Evolutionary conservation across 2,888 invertebrate genomes (phyloP), one percentile per base, ranked within the genome.

Genomic region (Drosophila sordidula): DNA sequence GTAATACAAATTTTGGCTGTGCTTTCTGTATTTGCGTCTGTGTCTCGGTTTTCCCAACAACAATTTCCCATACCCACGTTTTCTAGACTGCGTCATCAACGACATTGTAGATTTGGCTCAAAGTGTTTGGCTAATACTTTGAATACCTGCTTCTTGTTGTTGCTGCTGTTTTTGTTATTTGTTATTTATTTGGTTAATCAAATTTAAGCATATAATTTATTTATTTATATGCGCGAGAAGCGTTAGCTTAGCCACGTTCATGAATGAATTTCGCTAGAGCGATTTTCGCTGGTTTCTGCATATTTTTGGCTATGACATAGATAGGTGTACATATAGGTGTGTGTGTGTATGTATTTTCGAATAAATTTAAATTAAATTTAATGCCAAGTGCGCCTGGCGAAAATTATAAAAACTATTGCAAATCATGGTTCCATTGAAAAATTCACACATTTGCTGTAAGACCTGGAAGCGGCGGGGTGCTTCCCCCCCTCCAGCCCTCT

Each of bases 251-350:
- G 50, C 45, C 51, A 58, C 58, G 75, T 75, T 82, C 87, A 82
- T 82, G 81, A 82, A 82, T 82, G 81, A 82, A 82, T 71, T 66
- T 63, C 22, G 54, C 45, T 25, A 6, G 34, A 44, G 25, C 45
- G 41, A 18, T 45, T 42, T 72, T 41, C 46, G 61, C 41, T 52
- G 29, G 29, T 29, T 42, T 51, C 25, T 44, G 32, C 42, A 75
- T 85, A 84, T 85, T 87, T 83, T 83, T 77, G 77, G 81, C 83
- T 86, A 88, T 86, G 83, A 88, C 83, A 81, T 77, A 81, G 86
- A 87, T 83, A 80, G 50, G 12, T 39, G 26, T 49, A 22, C 14
- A 34, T n/a, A 45, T 22, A 9, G 26, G 41, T 39, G 29, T 41
- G 5, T 38, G 12, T 39, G 11, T 44, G 4, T 54, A 29, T 39